These are phyloP conservation scores for Leptodirus hochenwartii DNA, from an alignment of 2,888 invertebrate species.

Conservation along the genomic window DNA sequence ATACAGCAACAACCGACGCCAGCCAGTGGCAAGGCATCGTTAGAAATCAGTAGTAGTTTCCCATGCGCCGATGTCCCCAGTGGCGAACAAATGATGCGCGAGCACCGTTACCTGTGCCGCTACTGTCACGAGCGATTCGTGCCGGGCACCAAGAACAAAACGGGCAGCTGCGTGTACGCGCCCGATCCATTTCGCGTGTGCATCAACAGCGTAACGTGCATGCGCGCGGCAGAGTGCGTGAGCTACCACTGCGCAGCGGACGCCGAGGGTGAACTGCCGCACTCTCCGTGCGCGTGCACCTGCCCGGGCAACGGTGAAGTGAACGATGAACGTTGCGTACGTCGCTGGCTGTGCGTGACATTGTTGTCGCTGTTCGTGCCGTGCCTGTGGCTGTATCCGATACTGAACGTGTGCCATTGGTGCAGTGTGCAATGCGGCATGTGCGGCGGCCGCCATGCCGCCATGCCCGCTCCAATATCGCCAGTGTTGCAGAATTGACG, in stretches of 20 bases:
- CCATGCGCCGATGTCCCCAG: no score
- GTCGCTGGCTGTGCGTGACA: constrained; percentile 74
- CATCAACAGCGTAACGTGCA: constrained; percentile 67
- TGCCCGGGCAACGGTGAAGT: no score
- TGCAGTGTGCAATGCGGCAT: constrained; percentile 63
- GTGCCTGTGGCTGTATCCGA: constrained; percentile 87
- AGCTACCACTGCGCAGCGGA: constrained; percentile 88
- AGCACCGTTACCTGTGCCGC: constrained; percentile 18
- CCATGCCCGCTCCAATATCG: no score
- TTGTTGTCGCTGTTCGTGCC: constrained; percentile 77
- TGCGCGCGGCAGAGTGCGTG: constrained; percentile 66
- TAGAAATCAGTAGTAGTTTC: no score
- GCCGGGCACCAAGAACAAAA: constrained; percentile 69
- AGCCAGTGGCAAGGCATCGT: no score
- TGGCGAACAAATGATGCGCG: no score
- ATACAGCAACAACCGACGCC: constrained; percentile 30
- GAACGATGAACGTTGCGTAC: constrained; percentile 55
- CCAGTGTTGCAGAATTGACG: no score
- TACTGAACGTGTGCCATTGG: constrained; percentile 67
- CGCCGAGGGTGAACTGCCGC: constrained; percentile 71
- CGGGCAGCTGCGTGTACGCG: constrained; percentile 71
- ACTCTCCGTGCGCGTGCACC: constrained; percentile 69
- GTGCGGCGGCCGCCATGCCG: constrained; percentile 64
- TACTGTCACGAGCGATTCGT: constrained; percentile 65
- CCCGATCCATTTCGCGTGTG: constrained; percentile 68